phyloP scores from a whole-genome alignment of 2,888 invertebrate genomes.

The Metallyticus violacea region DNA sequence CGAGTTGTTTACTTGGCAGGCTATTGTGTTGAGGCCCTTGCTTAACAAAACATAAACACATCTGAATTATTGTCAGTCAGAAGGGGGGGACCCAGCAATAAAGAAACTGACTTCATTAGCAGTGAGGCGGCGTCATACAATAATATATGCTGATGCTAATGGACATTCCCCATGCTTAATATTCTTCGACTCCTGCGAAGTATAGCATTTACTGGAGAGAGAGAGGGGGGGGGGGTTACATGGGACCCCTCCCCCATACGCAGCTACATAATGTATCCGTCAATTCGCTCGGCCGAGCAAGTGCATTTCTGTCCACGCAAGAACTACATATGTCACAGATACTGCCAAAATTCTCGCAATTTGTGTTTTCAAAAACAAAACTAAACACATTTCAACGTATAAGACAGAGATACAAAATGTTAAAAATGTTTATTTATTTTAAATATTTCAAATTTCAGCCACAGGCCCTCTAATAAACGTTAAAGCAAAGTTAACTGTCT shows the following conservation, averaged over 20 bases:
- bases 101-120: constrained; percentile 10
- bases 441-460: too few species aligned
- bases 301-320: neutral
- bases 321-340: neutral
- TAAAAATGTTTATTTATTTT: too few species aligned
- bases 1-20: neutral
- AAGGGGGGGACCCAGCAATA: neutral
- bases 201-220: neutral
- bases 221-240: too few species aligned
- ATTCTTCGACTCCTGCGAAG: neutral
- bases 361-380: neutral
- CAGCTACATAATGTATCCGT: neutral
- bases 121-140: neutral
- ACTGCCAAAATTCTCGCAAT: neutral
- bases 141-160: neutral
- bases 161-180: neutral
- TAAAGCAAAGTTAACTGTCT: too few species aligned
- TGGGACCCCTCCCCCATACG: neutral
- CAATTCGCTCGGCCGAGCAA: neutral
- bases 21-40: neutral
- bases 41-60: neutral
- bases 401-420: too few species aligned
- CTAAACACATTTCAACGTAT: neutral
- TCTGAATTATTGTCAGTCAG: neutral
- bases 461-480: too few species aligned